Evolutionary conservation across 2,113 vertebrate species (phyloP).

Genomic region (Oryzias woworae): DNA sequence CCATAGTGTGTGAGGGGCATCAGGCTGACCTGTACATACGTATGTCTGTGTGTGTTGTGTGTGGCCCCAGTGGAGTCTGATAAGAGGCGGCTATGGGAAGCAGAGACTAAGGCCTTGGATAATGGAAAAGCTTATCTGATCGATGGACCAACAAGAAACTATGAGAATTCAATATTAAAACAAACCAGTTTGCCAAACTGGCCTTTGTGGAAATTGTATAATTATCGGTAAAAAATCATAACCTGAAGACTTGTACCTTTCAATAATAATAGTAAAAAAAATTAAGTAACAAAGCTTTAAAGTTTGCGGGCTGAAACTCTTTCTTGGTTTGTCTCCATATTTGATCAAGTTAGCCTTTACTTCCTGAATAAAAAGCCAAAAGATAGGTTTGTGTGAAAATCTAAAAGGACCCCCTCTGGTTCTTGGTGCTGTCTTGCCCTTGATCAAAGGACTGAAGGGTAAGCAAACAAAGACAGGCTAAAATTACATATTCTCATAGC

Average conservation of each 20-base stretch:
- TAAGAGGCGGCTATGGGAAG: slow-evolving; percentile 74
- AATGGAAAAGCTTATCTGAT: slow-evolving; percentile 81
- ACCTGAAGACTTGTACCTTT: slow-evolving; percentile 60
- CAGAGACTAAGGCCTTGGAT: slow-evolving; percentile 75
- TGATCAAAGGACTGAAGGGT: slow-evolving; percentile 68
- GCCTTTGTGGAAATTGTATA: slow-evolving; percentile 53
- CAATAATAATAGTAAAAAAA: slow-evolving; percentile 64
- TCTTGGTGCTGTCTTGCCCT: slow-evolving; percentile 66
- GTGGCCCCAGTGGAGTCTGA: slow-evolving; percentile 71
- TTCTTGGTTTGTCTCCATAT: slow-evolving; percentile 40
- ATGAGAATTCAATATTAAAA: slow-evolving; percentile 56
- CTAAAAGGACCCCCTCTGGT: slow-evolving; percentile 54
- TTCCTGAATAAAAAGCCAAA: slow-evolving; percentile 35
- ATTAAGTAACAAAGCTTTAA: slow-evolving; percentile 42
- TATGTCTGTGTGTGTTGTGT: slow-evolving; percentile 30
- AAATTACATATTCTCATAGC: slow-evolving; percentile 70
- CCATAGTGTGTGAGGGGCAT: slow-evolving; percentile 77
- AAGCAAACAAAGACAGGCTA: slow-evolving; percentile 73
- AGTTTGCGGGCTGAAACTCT: slow-evolving; percentile 56
- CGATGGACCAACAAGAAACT: slow-evolving; percentile 76
- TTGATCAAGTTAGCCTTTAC: slow-evolving; percentile 45
- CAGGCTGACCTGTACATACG: slow-evolving; percentile 57
- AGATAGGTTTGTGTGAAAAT: slow-evolving; percentile 54
- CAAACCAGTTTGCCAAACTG: slow-evolving; percentile 60
- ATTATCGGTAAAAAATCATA: slow-evolving; percentile 72